These are phyloP conservation scores for Mimachlamys varia DNA, from an alignment of 2,888 invertebrate genomes.

Conservation along the genomic window DNA sequence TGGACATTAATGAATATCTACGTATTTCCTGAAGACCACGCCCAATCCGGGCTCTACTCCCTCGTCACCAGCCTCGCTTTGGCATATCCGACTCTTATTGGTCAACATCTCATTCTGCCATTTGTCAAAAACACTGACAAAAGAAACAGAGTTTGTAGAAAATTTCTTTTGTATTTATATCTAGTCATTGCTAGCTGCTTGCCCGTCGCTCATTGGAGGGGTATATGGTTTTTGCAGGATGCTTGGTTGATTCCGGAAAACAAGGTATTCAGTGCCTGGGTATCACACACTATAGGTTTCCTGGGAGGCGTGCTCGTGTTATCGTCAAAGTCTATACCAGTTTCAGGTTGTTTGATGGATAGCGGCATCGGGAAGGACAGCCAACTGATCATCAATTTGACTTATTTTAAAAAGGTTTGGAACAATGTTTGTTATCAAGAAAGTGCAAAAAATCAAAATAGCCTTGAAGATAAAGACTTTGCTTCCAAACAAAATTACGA, in stretches of 20 bases:
- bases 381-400: background rate
- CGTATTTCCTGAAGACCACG: background rate
- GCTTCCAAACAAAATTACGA: background rate
- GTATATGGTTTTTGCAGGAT: background rate
- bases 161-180: background rate
- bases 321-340: background rate
- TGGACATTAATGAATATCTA: background rate
- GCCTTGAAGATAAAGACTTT: background rate
- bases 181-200: constrained; percentile 4
- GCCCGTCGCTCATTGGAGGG: constrained; percentile 1
- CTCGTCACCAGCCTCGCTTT: background rate
- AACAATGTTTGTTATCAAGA: background rate
- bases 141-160: background rate
- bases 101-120: background rate
- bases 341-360: background rate
- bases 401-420: background rate
- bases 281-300: background rate
- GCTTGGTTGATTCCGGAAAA: background rate
- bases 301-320: background rate
- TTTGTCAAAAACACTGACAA: background rate
- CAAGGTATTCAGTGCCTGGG: background rate
- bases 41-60: background rate
- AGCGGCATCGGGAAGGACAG: background rate
- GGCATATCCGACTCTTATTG: background rate
- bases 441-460: background rate